Conservation (phyloP, 2,113 vertebrate species). For the Burhinus bistriatus region DNA sequence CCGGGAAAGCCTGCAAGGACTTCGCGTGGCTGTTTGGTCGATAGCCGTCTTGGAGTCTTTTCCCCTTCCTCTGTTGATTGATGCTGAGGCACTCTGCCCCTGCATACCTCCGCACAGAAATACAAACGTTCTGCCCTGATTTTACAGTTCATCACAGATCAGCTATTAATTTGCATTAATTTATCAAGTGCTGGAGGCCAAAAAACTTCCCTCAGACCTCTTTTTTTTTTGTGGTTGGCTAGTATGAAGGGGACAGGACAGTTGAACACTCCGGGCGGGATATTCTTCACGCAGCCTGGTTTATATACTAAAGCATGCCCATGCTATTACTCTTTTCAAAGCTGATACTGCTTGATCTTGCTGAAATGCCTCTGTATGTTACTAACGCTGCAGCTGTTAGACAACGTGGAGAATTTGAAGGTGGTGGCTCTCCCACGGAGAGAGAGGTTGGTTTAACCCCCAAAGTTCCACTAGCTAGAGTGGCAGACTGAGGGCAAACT, state of each 20-base stretch:
- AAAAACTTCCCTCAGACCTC: not conserved
- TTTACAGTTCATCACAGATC: not conserved
- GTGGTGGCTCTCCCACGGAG: not conserved
- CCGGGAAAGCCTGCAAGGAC: not conserved
- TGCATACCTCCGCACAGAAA: not conserved
- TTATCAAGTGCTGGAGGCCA: not conserved
- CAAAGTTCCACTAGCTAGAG: not conserved
- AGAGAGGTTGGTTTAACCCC: not conserved
- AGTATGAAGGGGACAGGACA: not conserved
- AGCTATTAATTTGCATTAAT: not conserved
- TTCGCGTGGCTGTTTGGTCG: not conserved
- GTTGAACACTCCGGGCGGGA: fast-evolving
- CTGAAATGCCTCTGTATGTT: not conserved
- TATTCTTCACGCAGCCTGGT: not conserved
- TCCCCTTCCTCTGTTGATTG: not conserved
- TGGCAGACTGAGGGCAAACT: not conserved
- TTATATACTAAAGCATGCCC: not conserved
- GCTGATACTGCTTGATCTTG: not conserved
- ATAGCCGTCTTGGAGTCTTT: not conserved
- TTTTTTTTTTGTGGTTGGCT: not conserved
- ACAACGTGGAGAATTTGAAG: not conserved
- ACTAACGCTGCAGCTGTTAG: not conserved
- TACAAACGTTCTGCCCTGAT: not conserved
- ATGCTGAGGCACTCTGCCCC: not conserved
- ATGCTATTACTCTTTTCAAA: not conserved